Evolutionary conservation across 2,797 vertebrate species (phyloP).

Genomic region (Clarias pachynema): DNA sequence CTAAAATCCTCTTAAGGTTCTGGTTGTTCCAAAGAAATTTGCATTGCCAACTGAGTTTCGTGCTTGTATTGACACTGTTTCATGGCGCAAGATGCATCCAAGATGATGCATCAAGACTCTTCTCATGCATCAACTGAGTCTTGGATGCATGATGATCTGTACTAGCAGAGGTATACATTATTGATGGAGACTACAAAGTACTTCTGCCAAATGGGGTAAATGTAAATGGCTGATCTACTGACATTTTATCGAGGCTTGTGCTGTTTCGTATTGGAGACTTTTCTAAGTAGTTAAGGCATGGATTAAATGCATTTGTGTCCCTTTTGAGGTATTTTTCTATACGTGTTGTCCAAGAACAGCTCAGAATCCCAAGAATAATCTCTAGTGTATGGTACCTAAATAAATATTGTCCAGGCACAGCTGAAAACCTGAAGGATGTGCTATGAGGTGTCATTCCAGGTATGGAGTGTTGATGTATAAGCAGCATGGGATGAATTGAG

Average conservation of each 20-base stretch:
- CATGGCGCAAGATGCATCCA: neutral
- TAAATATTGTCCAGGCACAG: neutral
- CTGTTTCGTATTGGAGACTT: neutral
- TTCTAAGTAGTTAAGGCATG: neutral
- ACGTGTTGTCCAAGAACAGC: neutral
- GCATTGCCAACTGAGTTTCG: neutral
- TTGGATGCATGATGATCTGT: neutral
- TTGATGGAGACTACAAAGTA: too few relatives aligned
- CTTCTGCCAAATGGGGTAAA: neutral
- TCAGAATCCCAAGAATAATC: neutral
- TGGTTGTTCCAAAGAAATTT: neutral
- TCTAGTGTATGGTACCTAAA: neutral
- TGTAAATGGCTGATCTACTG: neutral
- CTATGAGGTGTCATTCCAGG: neutral
- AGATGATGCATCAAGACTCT: neutral
- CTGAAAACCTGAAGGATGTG: neutral
- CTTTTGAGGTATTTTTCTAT: neutral
- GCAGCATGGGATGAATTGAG: neutral
- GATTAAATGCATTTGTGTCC: neutral
- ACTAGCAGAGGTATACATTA: neutral
- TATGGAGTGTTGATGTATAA: neutral
- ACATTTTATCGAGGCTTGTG: neutral
- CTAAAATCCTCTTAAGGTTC: neutral
- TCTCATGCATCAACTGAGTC: neutral
- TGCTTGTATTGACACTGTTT: neutral